Percentiles rank a stretch among this genome's conserved stretches.
phyloP scores from a whole-genome alignment of 1,140 invertebrate genomes.

The Homalodisca vitripennis region DNA sequence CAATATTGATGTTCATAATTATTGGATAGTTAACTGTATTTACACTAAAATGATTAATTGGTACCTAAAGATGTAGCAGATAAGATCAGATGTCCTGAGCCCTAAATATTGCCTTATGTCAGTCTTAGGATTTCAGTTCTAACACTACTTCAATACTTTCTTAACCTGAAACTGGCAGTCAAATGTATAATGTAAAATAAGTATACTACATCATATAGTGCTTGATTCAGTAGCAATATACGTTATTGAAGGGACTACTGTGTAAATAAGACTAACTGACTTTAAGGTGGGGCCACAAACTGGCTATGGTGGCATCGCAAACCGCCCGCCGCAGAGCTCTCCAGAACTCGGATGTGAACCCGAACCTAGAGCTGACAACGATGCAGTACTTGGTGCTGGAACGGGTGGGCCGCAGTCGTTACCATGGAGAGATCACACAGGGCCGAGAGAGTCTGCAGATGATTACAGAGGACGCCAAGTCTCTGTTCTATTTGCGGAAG shows the following conservation, averaged over 20 bases:
- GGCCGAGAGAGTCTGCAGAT: conserved; percentile 58
- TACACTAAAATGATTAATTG: not conserved
- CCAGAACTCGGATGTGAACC: conserved; percentile 52
- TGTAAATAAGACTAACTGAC: conserved; percentile 32
- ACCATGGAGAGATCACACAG: conserved; percentile 67
- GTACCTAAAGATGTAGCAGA: not conserved
- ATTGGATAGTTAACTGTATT: not conserved
- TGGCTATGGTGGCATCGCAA: conserved; percentile 75
- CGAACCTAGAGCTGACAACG: conserved; percentile 54
- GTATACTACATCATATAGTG: conserved; percentile 11
- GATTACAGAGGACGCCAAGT: conserved; percentile 60
- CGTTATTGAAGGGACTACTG: not conserved
- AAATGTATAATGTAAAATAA: not conserved
- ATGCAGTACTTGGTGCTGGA: conserved; percentile 74
- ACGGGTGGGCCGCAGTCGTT: conserved; percentile 68
- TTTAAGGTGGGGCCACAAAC: conserved; percentile 55
- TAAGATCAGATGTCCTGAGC: not conserved
- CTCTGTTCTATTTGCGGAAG: conserved; percentile 67
- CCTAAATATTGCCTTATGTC: not conserved
- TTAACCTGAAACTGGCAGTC: not conserved
- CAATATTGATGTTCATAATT: too few relatives aligned
- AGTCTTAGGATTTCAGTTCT: not conserved
- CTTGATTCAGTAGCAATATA: not conserved
- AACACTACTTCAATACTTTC: not conserved
- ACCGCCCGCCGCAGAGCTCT: conserved; percentile 57